phyloP scores from a whole-genome alignment of 2,113 vertebrate genomes.

The Carassius carassius region DNA sequence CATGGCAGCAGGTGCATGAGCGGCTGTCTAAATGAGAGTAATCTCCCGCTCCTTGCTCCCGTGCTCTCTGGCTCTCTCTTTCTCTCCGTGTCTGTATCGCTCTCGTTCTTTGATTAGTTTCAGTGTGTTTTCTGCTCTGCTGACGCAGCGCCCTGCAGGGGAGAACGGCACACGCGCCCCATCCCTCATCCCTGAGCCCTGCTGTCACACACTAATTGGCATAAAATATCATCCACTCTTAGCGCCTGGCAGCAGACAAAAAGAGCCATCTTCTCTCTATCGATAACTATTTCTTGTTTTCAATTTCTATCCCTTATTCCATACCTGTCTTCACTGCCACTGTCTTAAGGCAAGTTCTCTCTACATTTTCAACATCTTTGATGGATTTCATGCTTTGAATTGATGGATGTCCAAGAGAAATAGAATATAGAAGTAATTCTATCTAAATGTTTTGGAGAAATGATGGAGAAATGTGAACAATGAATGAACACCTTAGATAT shows the following conservation, averaged over 20 bases:
- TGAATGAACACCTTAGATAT: not conserved
- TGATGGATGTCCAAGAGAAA: not conserved
- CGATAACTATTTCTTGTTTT: conserved; percentile 13
- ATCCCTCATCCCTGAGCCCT: conserved; percentile 73
- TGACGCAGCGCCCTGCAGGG: conserved; percentile 74
- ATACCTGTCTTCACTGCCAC: not conserved
- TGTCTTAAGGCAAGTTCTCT: conserved; percentile 1
- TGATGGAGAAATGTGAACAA: not conserved
- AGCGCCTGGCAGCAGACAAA: conserved; percentile 67
- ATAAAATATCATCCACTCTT: conserved; percentile 80
- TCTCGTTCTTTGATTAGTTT: conserved; percentile 50
- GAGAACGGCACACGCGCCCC: conserved; percentile 59
- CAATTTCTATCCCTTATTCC: conserved; percentile 7
- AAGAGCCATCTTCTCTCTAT: conserved; percentile 60
- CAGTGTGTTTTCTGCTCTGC: conserved; percentile 63
- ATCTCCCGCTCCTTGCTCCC: conserved; percentile 69
- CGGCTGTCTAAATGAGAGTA: conserved; percentile 74
- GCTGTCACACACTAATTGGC: conserved; percentile 78
- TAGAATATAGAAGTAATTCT: not conserved
- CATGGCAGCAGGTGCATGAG: conserved; percentile 73
- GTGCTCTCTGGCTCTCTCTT: conserved; percentile 61
- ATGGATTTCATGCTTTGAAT: not conserved
- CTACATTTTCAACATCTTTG: not conserved
- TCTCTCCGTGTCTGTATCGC: conserved; percentile 45
- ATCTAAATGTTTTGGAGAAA: not conserved